Conservation (phyloP, 2,797 vertebrate genomes). For the Sciurus carolinensis region DNA sequence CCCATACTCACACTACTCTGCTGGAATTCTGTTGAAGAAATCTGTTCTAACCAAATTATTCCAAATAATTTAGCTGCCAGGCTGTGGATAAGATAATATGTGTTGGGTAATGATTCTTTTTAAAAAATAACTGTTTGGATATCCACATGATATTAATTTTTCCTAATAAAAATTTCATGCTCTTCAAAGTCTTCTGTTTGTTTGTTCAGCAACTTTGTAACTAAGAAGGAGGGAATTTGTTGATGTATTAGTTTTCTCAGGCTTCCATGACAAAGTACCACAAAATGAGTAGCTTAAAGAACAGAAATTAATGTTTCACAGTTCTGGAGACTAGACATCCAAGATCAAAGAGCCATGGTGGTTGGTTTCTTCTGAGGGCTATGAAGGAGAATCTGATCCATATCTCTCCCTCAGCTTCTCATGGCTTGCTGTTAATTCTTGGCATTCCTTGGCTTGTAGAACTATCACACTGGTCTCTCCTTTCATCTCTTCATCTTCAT, state of each 20-base stretch:
- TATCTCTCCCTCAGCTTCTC: neutral
- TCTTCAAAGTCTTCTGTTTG: constrained; percentile 34
- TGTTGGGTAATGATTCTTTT: constrained; percentile 10
- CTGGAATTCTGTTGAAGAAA: constrained; percentile 60
- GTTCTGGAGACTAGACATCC: neutral
- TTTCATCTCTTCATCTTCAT: neutral
- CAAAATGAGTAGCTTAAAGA: neutral
- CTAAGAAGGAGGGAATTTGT: neutral
- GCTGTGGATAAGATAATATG: constrained; percentile 33
- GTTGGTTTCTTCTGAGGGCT: neutral
- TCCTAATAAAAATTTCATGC: constrained; percentile 25
- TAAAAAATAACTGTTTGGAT: neutral
- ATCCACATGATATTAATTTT: constrained; percentile 9
- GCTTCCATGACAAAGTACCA: neutral
- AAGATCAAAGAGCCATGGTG: neutral
- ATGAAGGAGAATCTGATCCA: neutral
- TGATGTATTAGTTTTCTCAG: neutral
- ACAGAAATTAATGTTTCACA: neutral
- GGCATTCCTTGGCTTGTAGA: neutral
- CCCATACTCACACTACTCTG: constrained; percentile 55
- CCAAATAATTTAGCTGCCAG: constrained; percentile 57
- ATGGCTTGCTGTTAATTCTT: neutral
- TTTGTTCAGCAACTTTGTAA: neutral
- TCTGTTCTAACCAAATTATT: constrained; percentile 68
- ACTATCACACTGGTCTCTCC: too few species aligned